These are phyloP conservation scores for Corythornis cristatus DNA, from an alignment of 2,113 vertebrate genomes.

Conservation along the genomic window DNA sequence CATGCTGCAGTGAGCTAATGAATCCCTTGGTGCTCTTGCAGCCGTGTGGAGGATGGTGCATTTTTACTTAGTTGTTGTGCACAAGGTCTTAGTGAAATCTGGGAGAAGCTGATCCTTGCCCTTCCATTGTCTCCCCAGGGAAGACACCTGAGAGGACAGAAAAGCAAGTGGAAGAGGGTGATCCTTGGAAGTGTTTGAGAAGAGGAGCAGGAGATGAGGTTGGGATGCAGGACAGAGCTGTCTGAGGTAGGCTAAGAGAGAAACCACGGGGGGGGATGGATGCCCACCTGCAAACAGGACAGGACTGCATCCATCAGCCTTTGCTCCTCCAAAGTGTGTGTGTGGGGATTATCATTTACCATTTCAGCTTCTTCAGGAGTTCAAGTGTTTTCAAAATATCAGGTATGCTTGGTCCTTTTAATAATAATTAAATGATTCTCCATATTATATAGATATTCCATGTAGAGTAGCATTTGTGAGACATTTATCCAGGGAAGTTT, in stretches of 20 bases:
- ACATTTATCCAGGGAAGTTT: neutral
- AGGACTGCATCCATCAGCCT: neutral
- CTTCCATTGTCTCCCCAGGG: neutral
- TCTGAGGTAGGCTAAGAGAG: neutral
- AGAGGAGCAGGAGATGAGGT: neutral
- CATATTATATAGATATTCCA: no score
- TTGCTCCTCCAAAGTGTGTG: neutral
- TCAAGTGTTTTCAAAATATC: neutral
- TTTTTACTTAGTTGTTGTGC: neutral
- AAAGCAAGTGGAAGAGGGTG: neutral
- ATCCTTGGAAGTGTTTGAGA: neutral
- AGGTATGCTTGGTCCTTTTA: rapidly evolving
- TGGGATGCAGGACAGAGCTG: neutral
- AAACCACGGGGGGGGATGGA: neutral
- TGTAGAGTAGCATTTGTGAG: neutral
- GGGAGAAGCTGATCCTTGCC: neutral
- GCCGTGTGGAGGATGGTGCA: neutral
- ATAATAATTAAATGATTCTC: neutral
- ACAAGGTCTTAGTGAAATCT: neutral
- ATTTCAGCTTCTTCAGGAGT: neutral
- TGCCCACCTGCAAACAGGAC: neutral
- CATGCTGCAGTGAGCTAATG: neutral
- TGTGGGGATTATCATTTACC: neutral
- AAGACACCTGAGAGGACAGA: neutral
- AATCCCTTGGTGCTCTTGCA: neutral